Evolutionary conservation across 2,888 invertebrate species (phyloP).

Genomic region (Ormyrus rosae): DNA sequence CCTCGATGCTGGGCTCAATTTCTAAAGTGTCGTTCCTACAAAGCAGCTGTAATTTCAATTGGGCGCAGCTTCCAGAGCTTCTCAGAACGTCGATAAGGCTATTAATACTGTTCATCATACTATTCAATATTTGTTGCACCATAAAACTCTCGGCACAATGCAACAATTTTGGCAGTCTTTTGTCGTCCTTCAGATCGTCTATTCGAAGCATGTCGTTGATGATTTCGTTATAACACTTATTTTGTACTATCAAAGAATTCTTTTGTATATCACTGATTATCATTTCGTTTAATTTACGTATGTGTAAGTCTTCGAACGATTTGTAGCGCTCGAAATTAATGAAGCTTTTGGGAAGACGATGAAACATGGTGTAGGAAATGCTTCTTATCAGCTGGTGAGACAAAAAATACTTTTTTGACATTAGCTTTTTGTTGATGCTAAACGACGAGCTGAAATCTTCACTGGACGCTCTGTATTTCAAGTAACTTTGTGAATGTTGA

Average conservation of each 20-base stretch:
- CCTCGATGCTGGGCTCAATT: slow-evolving; percentile 78
- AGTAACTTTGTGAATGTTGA: slow-evolving; percentile 11
- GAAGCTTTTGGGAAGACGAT: slow-evolving; percentile 73
- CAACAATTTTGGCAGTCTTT: slow-evolving; percentile 72
- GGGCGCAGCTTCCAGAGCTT: slow-evolving; percentile 79
- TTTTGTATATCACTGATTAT: slow-evolving; percentile 71
- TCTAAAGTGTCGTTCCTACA: slow-evolving; percentile 78
- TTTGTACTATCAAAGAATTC: slow-evolving; percentile 70
- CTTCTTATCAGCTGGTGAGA: slow-evolving; percentile 64
- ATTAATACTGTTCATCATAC: slow-evolving; percentile 83
- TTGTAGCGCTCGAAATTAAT: slow-evolving; percentile 69
- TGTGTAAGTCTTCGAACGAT: slow-evolving; percentile 58
- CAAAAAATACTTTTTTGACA: slow-evolving; percentile 65
- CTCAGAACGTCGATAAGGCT: slow-evolving; percentile 78
- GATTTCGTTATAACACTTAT: slow-evolving; percentile 65
- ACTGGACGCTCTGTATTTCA: not conserved
- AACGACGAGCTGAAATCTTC: slow-evolving; percentile 31
- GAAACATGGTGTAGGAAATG: slow-evolving; percentile 66
- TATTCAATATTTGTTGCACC: slow-evolving; percentile 81
- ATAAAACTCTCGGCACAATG: slow-evolving; percentile 76
- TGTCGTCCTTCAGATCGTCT: slow-evolving; percentile 50
- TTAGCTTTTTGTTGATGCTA: slow-evolving; percentile 24
- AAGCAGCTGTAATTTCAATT: slow-evolving; percentile 79
- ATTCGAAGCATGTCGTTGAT: slow-evolving; percentile 53
- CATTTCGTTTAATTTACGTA: slow-evolving; percentile 66